These are phyloP conservation scores for Cephus rjabovi DNA, from an alignment of 2,888 invertebrate species.

Conservation along the genomic window DNA sequence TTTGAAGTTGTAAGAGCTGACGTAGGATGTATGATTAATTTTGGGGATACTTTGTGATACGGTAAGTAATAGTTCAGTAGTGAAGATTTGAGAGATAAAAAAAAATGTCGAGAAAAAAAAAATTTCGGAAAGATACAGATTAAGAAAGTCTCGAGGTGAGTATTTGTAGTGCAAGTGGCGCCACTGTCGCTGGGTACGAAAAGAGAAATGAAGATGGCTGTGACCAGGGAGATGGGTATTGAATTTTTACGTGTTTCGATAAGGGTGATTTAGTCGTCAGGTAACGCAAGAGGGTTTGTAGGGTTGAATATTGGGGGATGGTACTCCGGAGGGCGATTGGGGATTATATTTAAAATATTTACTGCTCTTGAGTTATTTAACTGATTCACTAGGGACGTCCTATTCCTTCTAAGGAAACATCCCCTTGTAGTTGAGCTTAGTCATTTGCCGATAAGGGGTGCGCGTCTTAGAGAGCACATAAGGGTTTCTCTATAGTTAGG, in stretches of 20 bases:
- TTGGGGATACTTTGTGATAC: not conserved
- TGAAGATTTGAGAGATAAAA: too few species aligned
- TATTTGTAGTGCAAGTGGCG: not conserved
- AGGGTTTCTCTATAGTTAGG: not conserved
- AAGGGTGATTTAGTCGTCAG: not conserved
- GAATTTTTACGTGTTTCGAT: not conserved
- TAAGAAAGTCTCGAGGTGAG: not conserved
- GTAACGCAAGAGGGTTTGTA: not conserved
- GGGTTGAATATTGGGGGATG: not conserved
- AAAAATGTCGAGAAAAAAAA: not conserved
- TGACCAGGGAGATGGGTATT: not conserved
- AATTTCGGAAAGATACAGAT: not conserved
- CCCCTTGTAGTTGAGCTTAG: not conserved
- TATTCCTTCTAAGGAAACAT: not conserved
- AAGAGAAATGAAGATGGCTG: not conserved
- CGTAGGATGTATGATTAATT: not conserved
- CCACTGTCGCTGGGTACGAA: not conserved
- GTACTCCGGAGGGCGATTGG: not conserved
- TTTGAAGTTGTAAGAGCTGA: not conserved
- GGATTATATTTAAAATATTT: slow-evolving; percentile 37
- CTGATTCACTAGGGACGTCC: not conserved
- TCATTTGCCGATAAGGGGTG: too few species aligned
- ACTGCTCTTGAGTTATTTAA: slow-evolving; percentile 43
- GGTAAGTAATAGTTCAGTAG: too few species aligned
- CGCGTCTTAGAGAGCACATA: not conserved